Base-by-base conservation (phyloP, 1,140 invertebrate species). In the Heliconius nattereri region DNA sequence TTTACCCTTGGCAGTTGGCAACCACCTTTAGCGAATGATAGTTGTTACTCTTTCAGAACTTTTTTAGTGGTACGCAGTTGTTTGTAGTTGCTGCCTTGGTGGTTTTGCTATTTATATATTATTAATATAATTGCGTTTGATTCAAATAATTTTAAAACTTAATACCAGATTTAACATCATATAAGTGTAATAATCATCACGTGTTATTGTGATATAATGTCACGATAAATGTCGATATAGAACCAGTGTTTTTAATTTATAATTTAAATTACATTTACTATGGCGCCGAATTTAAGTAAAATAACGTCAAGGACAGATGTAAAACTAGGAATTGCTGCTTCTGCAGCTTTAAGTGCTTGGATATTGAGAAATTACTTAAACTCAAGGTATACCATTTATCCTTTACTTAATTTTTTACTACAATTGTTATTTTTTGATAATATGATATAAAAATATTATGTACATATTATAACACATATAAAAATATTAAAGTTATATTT, bases 241-340 rank as follows among this genome's bases (percentile, higher is more conserved):
- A 9, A 60, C 2, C 29, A 66, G 23, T 57, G n/a, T n/a, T 60
- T 60, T 60, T 26, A 60, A 60, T n/a, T 60, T 60, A 23, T 29
- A 66, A 66, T 66, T 66, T 66, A 37, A 78, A 45, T 71, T 45
- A 80, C 77, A 77, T 79, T 79, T 76, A 89, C 54, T 78, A 94
- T 94, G 92, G 92, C 92, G 66, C 91, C 92, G 70, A 94, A 89
- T 87, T 92, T 93, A 82, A 94, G 92, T 86, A 93, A 91, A 90
- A 81, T 92, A 81, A 90, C 91, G 37, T 85, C 86, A 84, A 88
- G 92, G 85, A 94, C 91, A 82, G 92, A 94, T 87, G 87, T 94
- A 40, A 91, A 91, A 89, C 88, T 94, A 81, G 91, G 87, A 13
- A 32, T 94, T 71, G 92, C 92, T 79, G 91, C 91, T 37, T 88